Percentiles rank a stretch among this genome's conserved stretches.
phyloP scores from a whole-genome alignment of 2,113 vertebrate species.

The Ahaetulla prasina region DNA sequence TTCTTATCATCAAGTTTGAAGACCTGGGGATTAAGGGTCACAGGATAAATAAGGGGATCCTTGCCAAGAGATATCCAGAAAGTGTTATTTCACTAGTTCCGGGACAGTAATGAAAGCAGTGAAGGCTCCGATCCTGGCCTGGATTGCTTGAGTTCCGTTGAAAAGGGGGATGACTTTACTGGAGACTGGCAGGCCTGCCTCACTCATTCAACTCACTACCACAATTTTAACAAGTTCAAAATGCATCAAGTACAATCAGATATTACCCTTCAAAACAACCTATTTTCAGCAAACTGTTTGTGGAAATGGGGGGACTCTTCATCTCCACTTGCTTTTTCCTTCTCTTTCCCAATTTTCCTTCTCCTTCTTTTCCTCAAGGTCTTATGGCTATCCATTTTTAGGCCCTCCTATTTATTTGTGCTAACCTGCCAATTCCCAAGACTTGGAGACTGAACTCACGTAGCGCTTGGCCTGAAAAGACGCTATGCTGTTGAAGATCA shows the following conservation, averaged over 20 bases:
- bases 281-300: background rate
- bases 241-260: background rate
- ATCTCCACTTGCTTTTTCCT: background rate
- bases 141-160: background rate
- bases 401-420: too few species aligned
- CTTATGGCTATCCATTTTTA: background rate
- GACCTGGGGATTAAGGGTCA: slow-evolving; percentile 69
- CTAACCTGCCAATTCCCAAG: background rate
- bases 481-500: slow-evolving; percentile 93
- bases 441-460: slow-evolving; percentile 64
- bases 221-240: background rate
- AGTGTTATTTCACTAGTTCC: background rate
- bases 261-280: background rate
- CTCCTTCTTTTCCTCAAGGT: background rate
- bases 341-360: background rate
- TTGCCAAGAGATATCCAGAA: background rate
- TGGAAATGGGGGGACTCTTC: background rate
- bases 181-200: background rate
- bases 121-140: background rate
- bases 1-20: slow-evolving; percentile 96
- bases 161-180: background rate
- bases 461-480: slow-evolving; percentile 90
- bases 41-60: fast-evolving
- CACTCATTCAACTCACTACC: background rate
- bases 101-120: background rate